Evolutionary conservation across 2,113 vertebrate species (phyloP).

Genomic region (Laticauda laticaudata): DNA sequence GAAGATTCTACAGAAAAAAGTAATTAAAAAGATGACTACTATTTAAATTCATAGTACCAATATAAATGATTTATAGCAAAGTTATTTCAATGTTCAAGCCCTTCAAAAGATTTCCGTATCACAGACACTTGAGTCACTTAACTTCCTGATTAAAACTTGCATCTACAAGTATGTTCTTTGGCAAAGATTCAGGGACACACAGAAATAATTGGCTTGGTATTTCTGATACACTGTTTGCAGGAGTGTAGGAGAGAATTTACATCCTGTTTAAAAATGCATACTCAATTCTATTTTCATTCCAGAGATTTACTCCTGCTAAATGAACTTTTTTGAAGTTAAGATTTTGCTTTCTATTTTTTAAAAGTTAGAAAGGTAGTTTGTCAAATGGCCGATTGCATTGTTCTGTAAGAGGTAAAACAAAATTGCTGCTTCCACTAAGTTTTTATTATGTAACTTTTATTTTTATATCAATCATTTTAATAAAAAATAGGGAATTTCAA

Average conservation of each 20-base stretch:
- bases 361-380: neutral
- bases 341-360: neutral
- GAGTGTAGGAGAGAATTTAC: neutral
- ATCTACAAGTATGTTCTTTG: slow-evolving; percentile 29
- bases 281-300: slow-evolving; percentile 5
- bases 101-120: slow-evolving; percentile 3
- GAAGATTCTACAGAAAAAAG: neutral
- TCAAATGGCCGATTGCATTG: neutral
- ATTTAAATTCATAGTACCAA: slow-evolving; percentile 7
- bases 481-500: neutral
- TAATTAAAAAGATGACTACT: neutral
- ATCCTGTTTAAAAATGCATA: neutral
- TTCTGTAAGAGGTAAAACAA: neutral
- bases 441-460: neutral
- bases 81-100: neutral
- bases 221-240: slow-evolving; percentile 20
- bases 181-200: slow-evolving; percentile 31
- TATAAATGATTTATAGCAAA: neutral
- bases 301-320: neutral
- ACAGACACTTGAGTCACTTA: slow-evolving; percentile 32
- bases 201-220: slow-evolving; percentile 22
- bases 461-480: neutral
- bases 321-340: slow-evolving; percentile 6
- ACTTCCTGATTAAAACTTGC: slow-evolving; percentile 33
- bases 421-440: neutral